Percentiles rank a stretch among this genome's conserved stretches.
Evolutionary conservation across 2,113 vertebrate genomes (phyloP).

Genomic region (Numenius arquata): DNA sequence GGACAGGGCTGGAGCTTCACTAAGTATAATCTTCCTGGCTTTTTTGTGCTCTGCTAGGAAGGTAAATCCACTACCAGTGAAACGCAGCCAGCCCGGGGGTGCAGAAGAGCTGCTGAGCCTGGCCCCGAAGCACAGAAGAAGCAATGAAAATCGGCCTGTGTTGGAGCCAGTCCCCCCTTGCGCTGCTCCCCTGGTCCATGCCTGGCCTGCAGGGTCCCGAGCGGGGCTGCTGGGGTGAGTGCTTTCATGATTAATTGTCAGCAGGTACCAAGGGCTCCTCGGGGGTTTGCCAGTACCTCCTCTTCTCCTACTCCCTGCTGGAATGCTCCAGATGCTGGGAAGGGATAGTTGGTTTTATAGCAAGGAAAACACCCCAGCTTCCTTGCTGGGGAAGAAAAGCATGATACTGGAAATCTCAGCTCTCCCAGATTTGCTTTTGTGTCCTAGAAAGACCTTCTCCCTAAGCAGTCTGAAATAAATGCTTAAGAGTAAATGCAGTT

Average conservation of each 20-base stretch:
- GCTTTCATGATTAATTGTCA: not conserved
- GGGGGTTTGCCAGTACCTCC: too few relatives aligned
- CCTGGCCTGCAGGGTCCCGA: not conserved
- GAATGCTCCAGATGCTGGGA: not conserved
- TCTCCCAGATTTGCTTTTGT: not conserved
- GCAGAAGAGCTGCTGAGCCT: not conserved
- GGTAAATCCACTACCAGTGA: accelerated
- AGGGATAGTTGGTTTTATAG: not conserved
- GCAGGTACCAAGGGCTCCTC: not conserved
- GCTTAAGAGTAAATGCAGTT: not conserved
- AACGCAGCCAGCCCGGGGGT: accelerated
- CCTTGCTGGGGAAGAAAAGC: not conserved
- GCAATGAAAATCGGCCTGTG: not conserved
- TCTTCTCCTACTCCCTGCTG: not conserved
- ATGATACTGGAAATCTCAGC: not conserved
- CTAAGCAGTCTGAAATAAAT: accelerated
- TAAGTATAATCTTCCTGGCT: accelerated
- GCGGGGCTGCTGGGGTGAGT: too few relatives aligned
- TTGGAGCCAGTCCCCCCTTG: not conserved
- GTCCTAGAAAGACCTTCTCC: not conserved
- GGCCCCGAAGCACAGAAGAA: not conserved
- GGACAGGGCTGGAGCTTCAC: not conserved
- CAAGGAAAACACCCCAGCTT: not conserved
- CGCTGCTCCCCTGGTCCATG: not conserved
- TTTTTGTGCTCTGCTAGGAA: not conserved